Base-by-base conservation (phyloP, 2,888 invertebrate genomes). In the Heliconius cydno region DNA sequence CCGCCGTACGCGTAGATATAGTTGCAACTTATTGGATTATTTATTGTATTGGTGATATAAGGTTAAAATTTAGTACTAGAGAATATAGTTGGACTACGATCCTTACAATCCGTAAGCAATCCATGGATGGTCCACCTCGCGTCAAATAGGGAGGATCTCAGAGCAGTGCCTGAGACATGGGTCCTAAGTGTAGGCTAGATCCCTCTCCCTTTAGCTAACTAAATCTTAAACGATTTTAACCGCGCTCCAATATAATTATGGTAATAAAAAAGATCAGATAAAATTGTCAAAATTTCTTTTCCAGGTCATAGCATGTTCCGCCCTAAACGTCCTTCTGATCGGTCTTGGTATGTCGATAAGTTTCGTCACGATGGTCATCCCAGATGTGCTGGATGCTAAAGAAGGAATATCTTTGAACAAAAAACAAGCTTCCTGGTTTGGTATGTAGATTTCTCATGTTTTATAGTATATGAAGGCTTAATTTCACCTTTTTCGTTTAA, bases 341-440 rank as follows among this genome's bases (percentile, higher is more conserved):
- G 96, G 96, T 38, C 89, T 96, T 65, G 96, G 96, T 22, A 92
- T 96, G 93, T 95, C 96, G 30, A 90, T 96, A 82, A 95, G 95
- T 82, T 96, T 96, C 86, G 95, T 96, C 10, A 96, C 96, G 0
- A 95, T 96, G 90, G 95, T 96, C 34, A 90, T 96, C 73, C 95
- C 96, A 12, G 95, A 95, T 3, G 93, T 96, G 1, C 87, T 95
- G 65, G 92, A 95, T 13, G 95, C 95, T 0, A 92, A 93, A 76
- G 92, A 94, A 66, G 95, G 94, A 0, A 86, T 96, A 1, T 92
- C 94, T 46, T 91, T 96, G 75, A 94, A 92, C 67, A 90, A 95
- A 83, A 91, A 91, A 67, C 93, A 96, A 83, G 96, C 96, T 0
- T 96, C 96, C 0, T 96, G 96, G 96, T 96, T 96, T 84, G 96